Evolutionary conservation across 2,888 invertebrate species (phyloP), one percentile per base, ranked within the genome.

Genomic region (Mystacides longicornis): DNA sequence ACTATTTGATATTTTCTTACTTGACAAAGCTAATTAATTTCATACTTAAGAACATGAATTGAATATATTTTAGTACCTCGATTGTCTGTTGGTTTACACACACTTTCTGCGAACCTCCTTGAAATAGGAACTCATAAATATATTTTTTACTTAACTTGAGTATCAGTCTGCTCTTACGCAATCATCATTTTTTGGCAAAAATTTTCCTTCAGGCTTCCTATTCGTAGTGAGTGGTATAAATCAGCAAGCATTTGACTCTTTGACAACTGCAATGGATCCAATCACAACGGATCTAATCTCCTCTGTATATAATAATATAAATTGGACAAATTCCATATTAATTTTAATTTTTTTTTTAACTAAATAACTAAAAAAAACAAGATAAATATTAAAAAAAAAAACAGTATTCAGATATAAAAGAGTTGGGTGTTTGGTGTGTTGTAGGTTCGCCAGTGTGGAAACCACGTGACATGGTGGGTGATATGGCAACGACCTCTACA

Each of bases 371-470:
- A 37, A 7, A 11, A 27, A 11, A 27, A 27, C 5, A 7, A 27
- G 11, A 27, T 27, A 18, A 49, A 21, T 37, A 37, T 48, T 33
- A 53, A 20, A 48, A 31, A 33, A 47, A 27, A 48, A 31, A 47
- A 53, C 43, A n/a, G n/a, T n/a, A n/a, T n/a, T n/a, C n/a, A n/a
- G n/a, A 53, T 42, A 48, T 59, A 67, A 75, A 77, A 77, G 77
- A 77, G 77, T 77, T 77, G 71, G 76, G 77, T 77, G 76, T 76
- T 77, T 77, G 77, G 60, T 60, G 60, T 60, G 82, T 86, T 84
- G 81, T 86, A 88, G 94, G 94, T 80, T 95, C 95, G 78, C 96
- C 96, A 75, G 90, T 96, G 80, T 96, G 95, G 95, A 95, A 95
- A 85, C 94, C 93, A 79, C 87, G 94, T 80, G 93, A 93, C 81